A percentile compares a stretch with the other conserved stretches of the same genome.
phyloP scores from a whole-genome alignment of 2,888 invertebrate species.

The Polyommatus iphigenia region DNA sequence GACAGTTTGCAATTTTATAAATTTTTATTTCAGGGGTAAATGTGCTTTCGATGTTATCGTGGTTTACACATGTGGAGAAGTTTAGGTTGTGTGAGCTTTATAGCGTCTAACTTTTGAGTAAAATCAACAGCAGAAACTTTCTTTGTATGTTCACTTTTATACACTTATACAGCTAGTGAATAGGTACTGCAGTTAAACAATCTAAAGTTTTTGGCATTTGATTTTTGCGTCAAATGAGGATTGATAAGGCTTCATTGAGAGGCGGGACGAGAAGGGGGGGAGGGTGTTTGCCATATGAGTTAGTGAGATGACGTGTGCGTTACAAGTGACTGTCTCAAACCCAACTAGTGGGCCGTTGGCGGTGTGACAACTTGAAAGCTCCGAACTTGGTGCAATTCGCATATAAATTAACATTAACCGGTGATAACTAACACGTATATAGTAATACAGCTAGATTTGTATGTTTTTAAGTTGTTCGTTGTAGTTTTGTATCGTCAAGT shows the following conservation, averaged over 20 bases:
- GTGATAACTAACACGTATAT: background rate
- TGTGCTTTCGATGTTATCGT: background rate
- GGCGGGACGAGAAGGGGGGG: constrained; percentile 47
- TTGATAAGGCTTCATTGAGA: constrained; percentile 11
- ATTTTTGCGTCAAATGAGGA: background rate
- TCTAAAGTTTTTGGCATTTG: background rate
- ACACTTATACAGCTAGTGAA: background rate
- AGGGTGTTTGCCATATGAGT: constrained; percentile 74
- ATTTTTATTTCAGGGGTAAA: background rate
- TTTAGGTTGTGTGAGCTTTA: background rate
- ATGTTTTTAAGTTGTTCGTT: constrained; percentile 7
- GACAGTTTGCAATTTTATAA: background rate
- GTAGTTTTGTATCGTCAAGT: constrained; percentile 11
- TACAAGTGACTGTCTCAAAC: constrained; percentile 62
- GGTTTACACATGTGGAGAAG: constrained; percentile 20
- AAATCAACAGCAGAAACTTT: background rate
- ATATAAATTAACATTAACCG: constrained; percentile 16
- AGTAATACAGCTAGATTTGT: constrained; percentile 27
- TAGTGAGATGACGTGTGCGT: constrained; percentile 73
- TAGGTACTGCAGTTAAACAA: background rate
- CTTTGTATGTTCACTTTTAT: background rate
- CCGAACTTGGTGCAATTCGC: background rate
- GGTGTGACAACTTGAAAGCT: constrained; percentile 32
- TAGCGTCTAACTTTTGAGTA: background rate
- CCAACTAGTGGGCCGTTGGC: constrained; percentile 34